These are phyloP conservation scores for Caloenas nicobarica DNA, from an alignment of 2,113 vertebrate species.

Conservation along the genomic window DNA sequence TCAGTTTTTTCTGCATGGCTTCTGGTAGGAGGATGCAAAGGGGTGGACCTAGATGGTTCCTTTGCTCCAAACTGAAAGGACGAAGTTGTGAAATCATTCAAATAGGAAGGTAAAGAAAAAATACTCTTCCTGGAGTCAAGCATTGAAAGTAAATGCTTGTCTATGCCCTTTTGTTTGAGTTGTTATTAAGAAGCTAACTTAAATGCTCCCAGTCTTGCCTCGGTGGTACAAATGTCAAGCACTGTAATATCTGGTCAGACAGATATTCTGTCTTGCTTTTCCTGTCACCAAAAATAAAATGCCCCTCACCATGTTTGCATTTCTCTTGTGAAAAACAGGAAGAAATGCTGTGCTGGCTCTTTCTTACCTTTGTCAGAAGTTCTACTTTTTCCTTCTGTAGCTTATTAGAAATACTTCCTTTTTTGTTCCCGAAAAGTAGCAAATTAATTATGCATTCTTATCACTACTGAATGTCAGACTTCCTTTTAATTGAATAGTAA, in stretches of 20 bases:
- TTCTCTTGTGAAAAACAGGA: slow-evolving; percentile 24
- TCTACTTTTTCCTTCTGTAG: not conserved
- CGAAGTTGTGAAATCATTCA: not conserved
- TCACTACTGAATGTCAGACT: not conserved
- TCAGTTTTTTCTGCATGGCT: not conserved
- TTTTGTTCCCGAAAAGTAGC: not conserved
- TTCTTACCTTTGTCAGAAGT: not conserved
- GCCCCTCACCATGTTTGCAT: not conserved
- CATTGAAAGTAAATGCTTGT: not conserved
- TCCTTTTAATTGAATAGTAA: not conserved
- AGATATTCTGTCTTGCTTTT: not conserved
- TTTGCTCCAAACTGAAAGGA: not conserved
- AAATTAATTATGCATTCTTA: not conserved
- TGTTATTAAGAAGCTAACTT: not conserved
- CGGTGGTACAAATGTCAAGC: not conserved
- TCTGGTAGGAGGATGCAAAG: not conserved
- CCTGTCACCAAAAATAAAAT: slow-evolving; percentile 12
- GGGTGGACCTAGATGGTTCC: not conserved
- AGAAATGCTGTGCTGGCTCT: not conserved
- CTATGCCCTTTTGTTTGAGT: not conserved
- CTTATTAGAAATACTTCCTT: not conserved
- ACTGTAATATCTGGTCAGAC: not conserved
- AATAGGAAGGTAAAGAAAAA: not conserved
- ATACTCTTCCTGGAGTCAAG: not conserved
- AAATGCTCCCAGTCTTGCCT: not conserved